Base-by-base conservation (phyloP, 2,113 vertebrate genomes). In the Hyla sarda region DNA sequence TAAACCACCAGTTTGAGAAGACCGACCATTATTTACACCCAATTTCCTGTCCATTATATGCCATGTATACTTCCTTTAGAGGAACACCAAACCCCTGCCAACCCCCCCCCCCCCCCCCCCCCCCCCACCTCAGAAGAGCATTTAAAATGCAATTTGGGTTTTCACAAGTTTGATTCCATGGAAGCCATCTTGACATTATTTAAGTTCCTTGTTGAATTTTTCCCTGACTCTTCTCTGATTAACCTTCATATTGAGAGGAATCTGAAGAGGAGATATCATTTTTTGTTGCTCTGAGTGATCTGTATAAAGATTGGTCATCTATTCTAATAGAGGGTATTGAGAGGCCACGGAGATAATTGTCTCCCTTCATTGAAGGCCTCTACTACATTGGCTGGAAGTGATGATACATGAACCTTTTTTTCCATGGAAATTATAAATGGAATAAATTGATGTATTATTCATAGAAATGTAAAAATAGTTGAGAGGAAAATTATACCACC, bases 381-480 rank as follows among this genome's bases (percentile, higher is more conserved):
- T 72, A 72, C 14, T 14, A 37, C 23, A 12, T 69, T 41, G 76
- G 47, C 47, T 7, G 8, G 6, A 69, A 73, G 72, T 17, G 65
- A 47, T 58, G 25, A 80, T 58, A 60, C 56, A 80, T 71, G 62
- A 56, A 34, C 10, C n/a, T n/a, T 19, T 41, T 86, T 73, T 86
- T 84, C 50, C 45, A 80, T 79, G 77, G 30, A 86, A 80, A 86
- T 86, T 37, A 80, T 65, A n/a, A 77, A 79, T 73, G 50, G 72
- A 86, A 80, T 56, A 34, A 73, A 58, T 54, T 34, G 25, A 73
- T 86, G 65, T 54, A 86, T 86, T 86, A 86, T 86, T 86, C 84
- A 86, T 81, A 23, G 65, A 23, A 58, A 72, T 41, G 62, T n/a
- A 73, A 71, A 86, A 86, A 86, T 86, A 86, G 76, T 58, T 41